Percentiles rank a stretch among this genome's conserved stretches.
phyloP scores from a whole-genome alignment of 2,113 vertebrate genomes.

The Dunckerocampus dactyliophorus region DNA sequence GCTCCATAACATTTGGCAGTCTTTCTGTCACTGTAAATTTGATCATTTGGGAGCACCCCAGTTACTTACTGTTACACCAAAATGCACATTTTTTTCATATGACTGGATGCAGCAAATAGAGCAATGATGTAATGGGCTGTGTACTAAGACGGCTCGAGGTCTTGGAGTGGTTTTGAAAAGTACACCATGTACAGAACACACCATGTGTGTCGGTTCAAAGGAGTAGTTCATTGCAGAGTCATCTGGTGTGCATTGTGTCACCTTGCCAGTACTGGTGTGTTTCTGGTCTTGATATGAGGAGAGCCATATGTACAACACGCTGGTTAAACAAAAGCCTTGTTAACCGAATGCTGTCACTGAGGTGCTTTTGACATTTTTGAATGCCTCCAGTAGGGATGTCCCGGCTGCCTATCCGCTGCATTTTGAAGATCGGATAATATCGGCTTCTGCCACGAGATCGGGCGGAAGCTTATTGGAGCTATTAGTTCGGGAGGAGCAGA shows the following conservation, averaged over 20 bases:
- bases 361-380: constrained; percentile 29
- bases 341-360: constrained; percentile 25
- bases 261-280: constrained; percentile 14
- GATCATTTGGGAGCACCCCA: background rate
- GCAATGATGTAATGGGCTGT: constrained; percentile 7
- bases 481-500: no score
- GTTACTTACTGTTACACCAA: background rate
- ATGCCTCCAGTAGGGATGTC: background rate
- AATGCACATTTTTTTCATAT: background rate
- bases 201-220: constrained; percentile 31
- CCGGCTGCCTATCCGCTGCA: no score
- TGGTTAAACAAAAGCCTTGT: constrained; percentile 28
- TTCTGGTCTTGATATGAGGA: constrained; percentile 22
- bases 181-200: constrained; percentile 37
- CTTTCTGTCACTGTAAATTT: background rate
- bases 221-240: constrained; percentile 28
- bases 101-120: constrained; percentile 1
- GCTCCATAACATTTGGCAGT: no score
- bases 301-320: constrained; percentile 14
- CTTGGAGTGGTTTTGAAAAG: constrained; percentile 34
- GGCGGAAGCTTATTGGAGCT: no score
- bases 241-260: constrained; percentile 23
- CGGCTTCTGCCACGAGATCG: no score
- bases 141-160: constrained; percentile 8
- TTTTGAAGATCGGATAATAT: no score